A percentile compares a stretch with the other conserved stretches of the same genome.
Evolutionary conservation across 2,888 invertebrate species (phyloP).

Genomic region (Melanotus villosus): DNA sequence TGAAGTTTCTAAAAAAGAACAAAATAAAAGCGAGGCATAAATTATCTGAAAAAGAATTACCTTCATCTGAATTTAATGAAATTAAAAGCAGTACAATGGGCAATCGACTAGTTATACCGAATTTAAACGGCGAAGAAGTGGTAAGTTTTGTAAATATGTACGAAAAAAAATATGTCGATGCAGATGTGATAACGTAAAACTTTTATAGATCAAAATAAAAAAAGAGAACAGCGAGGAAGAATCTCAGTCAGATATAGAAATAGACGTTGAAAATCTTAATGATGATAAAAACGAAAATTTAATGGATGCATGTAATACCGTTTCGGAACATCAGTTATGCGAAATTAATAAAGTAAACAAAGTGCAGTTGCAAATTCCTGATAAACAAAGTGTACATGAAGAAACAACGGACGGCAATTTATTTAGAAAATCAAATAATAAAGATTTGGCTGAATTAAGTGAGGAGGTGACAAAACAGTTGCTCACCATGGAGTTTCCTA

Average conservation of each 20-base stretch:
- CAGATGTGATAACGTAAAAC: neutral
- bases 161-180: neutral
- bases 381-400: neutral
- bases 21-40: conserved; percentile 37
- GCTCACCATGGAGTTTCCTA: conserved; percentile 67
- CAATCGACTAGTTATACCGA: conserved; percentile 71
- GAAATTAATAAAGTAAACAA: neutral
- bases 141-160: conserved; percentile 58
- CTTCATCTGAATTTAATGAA: neutral
- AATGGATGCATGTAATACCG: neutral
- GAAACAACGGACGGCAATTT: neutral
- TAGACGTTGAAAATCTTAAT: conserved; percentile 73
- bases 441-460: conserved; percentile 42
- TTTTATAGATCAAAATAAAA: conserved; percentile 63
- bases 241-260: conserved; percentile 72
- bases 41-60: conserved; percentile 10
- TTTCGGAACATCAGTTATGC: neutral
- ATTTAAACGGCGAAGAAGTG: conserved; percentile 75
- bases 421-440: neutral
- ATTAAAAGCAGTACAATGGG: conserved; percentile 67
- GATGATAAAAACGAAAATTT: conserved; percentile 55
- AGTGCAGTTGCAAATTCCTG: neutral
- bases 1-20: conserved; percentile 46
- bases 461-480: conserved; percentile 56
- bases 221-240: conserved; percentile 61